Conservation (phyloP, 2,113 vertebrate species). For the Gymnorhina tibicen region DNA sequence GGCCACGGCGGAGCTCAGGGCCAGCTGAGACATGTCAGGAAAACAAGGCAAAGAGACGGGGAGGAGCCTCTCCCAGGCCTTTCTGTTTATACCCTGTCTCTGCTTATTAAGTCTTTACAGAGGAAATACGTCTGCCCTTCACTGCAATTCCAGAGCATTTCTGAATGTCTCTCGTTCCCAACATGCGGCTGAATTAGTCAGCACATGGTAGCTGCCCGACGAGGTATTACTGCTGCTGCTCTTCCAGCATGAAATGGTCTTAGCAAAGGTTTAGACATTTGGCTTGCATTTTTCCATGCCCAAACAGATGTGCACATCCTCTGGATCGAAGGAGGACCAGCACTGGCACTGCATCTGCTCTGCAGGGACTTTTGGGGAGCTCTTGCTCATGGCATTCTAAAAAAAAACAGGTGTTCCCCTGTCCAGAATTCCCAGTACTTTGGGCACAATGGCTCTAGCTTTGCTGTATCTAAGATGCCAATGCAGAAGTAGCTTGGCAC, state of each 20-base stretch:
- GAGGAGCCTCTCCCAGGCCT: not conserved
- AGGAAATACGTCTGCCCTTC: constrained; percentile 13
- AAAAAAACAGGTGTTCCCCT: not conserved
- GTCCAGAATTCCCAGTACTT: not conserved
- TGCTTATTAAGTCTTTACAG: not conserved
- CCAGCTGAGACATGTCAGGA: constrained; percentile 62
- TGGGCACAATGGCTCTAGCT: not conserved
- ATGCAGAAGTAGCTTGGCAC: not conserved
- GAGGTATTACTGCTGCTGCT: not conserved
- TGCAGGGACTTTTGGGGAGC: not conserved
- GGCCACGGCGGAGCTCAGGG: not conserved
- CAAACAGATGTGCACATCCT: not conserved
- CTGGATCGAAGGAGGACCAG: not conserved
- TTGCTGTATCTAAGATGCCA: not conserved
- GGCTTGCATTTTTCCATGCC: not conserved
- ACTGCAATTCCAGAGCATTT: not conserved
- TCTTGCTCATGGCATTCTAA: not conserved
- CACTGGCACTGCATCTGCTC: not conserved
- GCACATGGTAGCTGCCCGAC: not conserved
- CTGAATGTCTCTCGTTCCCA: not conserved
- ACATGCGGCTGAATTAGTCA: not conserved
- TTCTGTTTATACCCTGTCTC: constrained; percentile 39
- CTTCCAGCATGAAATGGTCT: not conserved
- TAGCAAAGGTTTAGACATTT: not conserved
- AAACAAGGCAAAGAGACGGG: constrained; percentile 33